Evolutionary conservation across 2,113 vertebrate genomes (phyloP).

Genomic region (Halcyon malimbica): DNA sequence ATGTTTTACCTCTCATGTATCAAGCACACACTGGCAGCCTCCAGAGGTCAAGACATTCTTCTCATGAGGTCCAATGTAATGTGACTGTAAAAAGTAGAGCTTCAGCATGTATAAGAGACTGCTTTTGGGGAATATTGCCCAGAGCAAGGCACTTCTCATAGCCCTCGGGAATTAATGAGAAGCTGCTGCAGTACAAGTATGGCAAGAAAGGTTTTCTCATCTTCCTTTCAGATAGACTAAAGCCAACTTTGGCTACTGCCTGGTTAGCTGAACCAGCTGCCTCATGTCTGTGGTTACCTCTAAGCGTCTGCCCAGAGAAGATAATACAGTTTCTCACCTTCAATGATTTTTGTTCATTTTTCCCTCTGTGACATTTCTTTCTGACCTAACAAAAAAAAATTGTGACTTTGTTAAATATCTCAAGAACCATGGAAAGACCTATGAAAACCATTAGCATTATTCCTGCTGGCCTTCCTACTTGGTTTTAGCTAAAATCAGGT

Average conservation of each 20-base stretch:
- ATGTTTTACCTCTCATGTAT: not conserved
- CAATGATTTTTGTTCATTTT: not conserved
- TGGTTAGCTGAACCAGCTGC: not conserved
- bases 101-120: not conserved
- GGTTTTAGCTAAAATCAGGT: not conserved
- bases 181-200: not conserved
- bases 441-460: not conserved
- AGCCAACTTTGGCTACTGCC: not conserved
- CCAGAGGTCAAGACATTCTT: not conserved
- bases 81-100: not conserved
- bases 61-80: not conserved
- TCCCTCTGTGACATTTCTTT: not conserved
- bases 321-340: not conserved
- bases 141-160: not conserved
- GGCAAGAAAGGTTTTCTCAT: not conserved
- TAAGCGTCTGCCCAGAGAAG: not conserved
- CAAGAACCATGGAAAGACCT: not conserved
- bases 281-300: not conserved
- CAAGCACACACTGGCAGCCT: not conserved
- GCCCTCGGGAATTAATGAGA: not conserved
- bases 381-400: not conserved
- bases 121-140: not conserved
- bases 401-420: not conserved
- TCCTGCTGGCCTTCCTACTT: not conserved
- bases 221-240: not conserved